Evolutionary conservation across 2,888 invertebrate species (phyloP).

Genomic region (Sarcophaga carnaria): DNA sequence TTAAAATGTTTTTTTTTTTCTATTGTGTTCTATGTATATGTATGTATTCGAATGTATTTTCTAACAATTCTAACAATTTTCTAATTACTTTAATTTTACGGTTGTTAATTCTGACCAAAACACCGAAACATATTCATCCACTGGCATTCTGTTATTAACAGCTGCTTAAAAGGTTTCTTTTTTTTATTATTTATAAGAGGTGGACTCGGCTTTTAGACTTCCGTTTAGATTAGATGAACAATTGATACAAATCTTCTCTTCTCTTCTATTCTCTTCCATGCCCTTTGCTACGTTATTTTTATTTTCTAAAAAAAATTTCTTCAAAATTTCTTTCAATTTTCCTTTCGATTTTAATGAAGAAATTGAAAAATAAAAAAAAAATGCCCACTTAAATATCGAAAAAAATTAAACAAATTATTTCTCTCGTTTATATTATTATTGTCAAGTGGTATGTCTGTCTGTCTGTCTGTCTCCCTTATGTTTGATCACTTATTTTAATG

Average conservation of each 20-base stretch:
- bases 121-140: constrained; percentile 17
- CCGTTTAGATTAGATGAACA: constrained; percentile 41
- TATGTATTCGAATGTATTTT: constrained; percentile 3
- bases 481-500: constrained; percentile 46
- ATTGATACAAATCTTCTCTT: constrained; percentile 43
- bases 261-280: not conserved
- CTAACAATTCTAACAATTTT: constrained; percentile 66
- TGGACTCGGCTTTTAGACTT: constrained; percentile 48
- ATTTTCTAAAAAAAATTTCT: constrained; percentile 24
- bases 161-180: constrained; percentile 34
- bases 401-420: constrained; percentile 54
- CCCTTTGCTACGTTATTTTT: constrained; percentile 3
- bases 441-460: constrained; percentile 34
- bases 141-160: constrained; percentile 36
- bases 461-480: not conserved
- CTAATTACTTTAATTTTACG: constrained; percentile 73
- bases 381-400: constrained; percentile 26
- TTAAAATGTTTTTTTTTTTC: constrained; percentile 4
- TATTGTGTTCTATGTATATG: constrained; percentile 17
- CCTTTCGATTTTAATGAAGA: constrained; percentile 9
- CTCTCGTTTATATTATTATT: not conserved
- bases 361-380: constrained; percentile 1
- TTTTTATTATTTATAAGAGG: constrained; percentile 3
- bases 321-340: not conserved
- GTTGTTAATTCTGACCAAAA: constrained; percentile 69